phyloP scores from a whole-genome alignment of 1,140 invertebrate genomes.

The Philopotamus ludificatus region DNA sequence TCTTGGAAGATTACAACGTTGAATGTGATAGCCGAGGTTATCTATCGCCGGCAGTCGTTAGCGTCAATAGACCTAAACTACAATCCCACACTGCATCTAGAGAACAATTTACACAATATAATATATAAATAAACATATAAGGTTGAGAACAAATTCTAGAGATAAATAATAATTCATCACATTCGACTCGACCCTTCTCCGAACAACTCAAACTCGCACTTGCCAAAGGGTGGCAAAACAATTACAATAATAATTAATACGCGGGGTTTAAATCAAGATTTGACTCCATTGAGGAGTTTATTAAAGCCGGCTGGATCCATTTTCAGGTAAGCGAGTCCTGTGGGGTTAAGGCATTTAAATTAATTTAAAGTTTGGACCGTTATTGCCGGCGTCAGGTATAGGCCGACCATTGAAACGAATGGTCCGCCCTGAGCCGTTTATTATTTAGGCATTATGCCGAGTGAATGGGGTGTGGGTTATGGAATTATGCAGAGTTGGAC shows the following conservation, averaged over 20 bases:
- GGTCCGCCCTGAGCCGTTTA: constrained; percentile 36
- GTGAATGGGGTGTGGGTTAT: background rate
- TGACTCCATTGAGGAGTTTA: background rate
- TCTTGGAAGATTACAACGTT: constrained; percentile 40
- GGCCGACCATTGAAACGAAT: constrained; percentile 33
- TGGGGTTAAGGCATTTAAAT: background rate
- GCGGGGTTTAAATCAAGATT: background rate
- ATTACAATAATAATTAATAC: too few species aligned
- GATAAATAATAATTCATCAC: too few species aligned
- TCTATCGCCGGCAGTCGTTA: constrained; percentile 29
- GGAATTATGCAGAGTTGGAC: constrained; percentile 13
- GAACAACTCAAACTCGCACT: too few species aligned
- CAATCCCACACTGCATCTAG: too few species aligned
- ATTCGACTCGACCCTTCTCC: too few species aligned
- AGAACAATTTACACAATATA: too few species aligned
- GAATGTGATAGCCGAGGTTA: constrained; percentile 39
- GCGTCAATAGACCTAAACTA: constrained; percentile 14
- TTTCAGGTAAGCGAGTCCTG: background rate
- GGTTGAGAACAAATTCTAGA: too few species aligned
- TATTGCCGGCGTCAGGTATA: constrained; percentile 37
- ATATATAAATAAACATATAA: too few species aligned
- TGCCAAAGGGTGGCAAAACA: too few species aligned
- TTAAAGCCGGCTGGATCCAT: background rate
- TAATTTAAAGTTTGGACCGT: constrained; percentile 15
- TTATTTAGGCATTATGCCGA: constrained; percentile 30